Evolutionary conservation across 2,113 vertebrate genomes (phyloP).

Genomic region (Vulpes ferrilata): DNA sequence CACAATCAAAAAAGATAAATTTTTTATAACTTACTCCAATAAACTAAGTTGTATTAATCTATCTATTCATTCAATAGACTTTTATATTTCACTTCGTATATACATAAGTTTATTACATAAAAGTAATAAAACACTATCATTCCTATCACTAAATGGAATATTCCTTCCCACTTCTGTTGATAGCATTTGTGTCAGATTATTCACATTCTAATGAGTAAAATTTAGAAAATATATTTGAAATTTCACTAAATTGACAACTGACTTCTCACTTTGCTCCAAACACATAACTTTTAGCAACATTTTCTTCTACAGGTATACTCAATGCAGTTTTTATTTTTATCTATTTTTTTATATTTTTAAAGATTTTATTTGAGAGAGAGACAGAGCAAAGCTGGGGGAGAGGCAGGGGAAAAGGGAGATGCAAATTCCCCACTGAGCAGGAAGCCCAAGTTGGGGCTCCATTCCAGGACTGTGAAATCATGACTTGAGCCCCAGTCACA

Average conservation of each 20-base stretch:
- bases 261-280: not conserved
- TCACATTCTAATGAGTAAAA: not conserved
- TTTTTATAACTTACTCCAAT: not conserved
- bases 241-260: not conserved
- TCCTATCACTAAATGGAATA: not conserved
- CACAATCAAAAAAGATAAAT: not conserved
- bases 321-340: not conserved
- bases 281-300: not conserved
- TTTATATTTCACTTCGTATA: not conserved
- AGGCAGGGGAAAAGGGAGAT: not conserved
- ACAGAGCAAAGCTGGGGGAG: not conserved
- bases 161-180: not conserved
- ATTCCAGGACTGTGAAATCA: not conserved
- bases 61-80: not conserved
- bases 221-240: not conserved
- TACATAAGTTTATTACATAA: not conserved
- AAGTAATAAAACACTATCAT: not conserved
- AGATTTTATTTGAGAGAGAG: not conserved
- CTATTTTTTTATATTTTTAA: not conserved
- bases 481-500: not conserved
- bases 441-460: not conserved
- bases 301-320: not conserved
- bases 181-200: not conserved
- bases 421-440: not conserved
- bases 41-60: not conserved